phyloP scores from a whole-genome alignment of 2,797 vertebrate species.

The Anabacerthia variegaticeps region DNA sequence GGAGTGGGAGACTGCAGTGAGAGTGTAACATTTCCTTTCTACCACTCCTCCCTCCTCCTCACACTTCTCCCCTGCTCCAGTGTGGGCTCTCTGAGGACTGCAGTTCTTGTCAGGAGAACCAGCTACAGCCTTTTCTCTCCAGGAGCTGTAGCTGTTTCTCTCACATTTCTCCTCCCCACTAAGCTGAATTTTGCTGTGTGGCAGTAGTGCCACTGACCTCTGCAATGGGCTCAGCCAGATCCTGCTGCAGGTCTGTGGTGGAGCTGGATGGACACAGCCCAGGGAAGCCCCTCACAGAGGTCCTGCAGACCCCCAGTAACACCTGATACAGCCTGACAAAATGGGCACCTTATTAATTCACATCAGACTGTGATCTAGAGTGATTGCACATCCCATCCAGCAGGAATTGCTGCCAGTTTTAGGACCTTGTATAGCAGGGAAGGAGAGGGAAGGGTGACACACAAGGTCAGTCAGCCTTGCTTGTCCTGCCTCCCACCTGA shows the following conservation, averaged over 20 bases:
- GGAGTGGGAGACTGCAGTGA: background rate
- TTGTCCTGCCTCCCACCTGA: background rate
- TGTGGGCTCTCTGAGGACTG: background rate
- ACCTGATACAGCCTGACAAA: background rate
- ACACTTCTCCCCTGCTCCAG: rapidly evolving
- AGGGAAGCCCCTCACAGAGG: background rate
- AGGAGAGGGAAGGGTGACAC: background rate
- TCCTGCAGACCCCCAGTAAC: background rate
- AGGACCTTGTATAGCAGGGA: background rate
- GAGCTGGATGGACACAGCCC: background rate
- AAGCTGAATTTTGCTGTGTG: background rate
- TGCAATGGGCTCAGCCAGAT: rapidly evolving
- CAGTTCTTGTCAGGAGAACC: background rate
- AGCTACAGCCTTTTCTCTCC: no score
- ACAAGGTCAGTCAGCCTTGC: background rate
- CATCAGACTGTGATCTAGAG: background rate
- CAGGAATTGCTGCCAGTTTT: background rate
- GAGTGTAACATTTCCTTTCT: background rate
- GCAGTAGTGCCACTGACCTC: background rate
- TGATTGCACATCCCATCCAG: background rate
- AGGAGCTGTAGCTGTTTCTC: background rate
- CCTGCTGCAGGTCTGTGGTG: background rate
- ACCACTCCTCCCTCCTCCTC: background rate
- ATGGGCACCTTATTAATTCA: background rate
- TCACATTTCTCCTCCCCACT: rapidly evolving